These are phyloP conservation scores for Platyura marginata DNA, from an alignment of 1,140 invertebrate species.

Conservation along the genomic window DNA sequence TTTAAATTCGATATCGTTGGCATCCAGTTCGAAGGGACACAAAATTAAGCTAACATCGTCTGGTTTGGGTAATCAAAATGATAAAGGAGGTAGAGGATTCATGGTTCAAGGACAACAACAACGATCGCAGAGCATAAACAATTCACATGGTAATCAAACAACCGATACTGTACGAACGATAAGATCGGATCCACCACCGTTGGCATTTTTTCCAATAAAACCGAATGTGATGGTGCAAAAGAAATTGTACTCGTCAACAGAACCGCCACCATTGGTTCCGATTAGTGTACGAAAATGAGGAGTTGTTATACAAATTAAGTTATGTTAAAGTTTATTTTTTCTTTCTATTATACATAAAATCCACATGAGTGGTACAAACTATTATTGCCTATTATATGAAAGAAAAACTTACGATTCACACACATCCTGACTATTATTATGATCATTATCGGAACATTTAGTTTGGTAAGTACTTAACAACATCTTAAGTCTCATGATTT, in stretches of 20 bases:
- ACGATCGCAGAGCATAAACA: not conserved
- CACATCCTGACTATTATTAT: too few species aligned
- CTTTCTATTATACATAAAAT: too few species aligned
- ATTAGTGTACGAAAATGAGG: conserved; percentile 1
- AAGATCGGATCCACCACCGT: conserved; percentile 4
- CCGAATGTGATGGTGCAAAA: not conserved
- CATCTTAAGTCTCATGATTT: not conserved
- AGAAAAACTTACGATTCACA: too few species aligned
- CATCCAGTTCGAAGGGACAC: not conserved
- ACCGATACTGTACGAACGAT: too few species aligned
- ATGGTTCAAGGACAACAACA: not conserved
- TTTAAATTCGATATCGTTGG: not conserved
- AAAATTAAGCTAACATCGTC: not conserved
- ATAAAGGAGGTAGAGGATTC: not conserved
- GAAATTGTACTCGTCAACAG: not conserved
- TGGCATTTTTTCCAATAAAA: conserved; percentile 3
- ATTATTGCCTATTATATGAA: too few species aligned
- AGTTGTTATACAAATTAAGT: too few species aligned
- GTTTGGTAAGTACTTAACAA: too few species aligned
- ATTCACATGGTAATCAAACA: not conserved
- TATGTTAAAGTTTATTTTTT: too few species aligned
- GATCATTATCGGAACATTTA: too few species aligned
- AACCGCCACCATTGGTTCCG: conserved; percentile 5
- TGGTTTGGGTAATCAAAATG: not conserved
- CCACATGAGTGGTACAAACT: too few species aligned